Evolutionary conservation across 2,113 vertebrate genomes (phyloP).

Genomic region (Melierax canorus): DNA sequence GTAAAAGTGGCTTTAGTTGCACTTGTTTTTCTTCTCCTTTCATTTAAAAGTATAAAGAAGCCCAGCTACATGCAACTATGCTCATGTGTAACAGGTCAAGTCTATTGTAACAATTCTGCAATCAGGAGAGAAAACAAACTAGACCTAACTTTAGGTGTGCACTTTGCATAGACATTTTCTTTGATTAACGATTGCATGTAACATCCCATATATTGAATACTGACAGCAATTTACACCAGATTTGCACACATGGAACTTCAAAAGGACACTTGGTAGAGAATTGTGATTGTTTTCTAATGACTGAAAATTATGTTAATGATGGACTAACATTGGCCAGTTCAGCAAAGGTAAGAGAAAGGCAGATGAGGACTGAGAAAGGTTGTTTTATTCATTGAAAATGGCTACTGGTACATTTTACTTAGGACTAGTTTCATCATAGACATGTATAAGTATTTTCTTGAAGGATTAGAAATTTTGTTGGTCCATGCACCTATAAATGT

Average conservation of each 20-base stretch:
- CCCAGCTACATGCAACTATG: neutral
- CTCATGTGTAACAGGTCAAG: accelerated
- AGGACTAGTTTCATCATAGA: neutral
- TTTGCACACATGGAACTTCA: neutral
- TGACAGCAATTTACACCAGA: neutral
- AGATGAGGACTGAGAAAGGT: neutral
- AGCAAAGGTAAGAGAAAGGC: neutral
- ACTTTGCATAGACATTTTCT: neutral
- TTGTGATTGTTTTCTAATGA: neutral
- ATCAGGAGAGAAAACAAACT: neutral
- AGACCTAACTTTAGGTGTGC: accelerated
- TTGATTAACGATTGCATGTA: neutral
- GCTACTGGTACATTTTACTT: neutral
- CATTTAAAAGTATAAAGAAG: neutral
- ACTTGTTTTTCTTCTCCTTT: neutral
- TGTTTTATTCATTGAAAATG: neutral
- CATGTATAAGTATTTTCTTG: neutral
- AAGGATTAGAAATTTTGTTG: neutral
- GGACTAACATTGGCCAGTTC: neutral
- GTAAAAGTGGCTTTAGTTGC: neutral
- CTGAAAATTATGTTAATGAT: neutral
- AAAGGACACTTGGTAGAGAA: neutral
- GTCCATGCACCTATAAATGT: neutral
- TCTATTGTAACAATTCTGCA: accelerated
- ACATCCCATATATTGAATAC: accelerated